phyloP scores from a whole-genome alignment of 1,140 invertebrate genomes.

The Mycetomoellerius zeteki region DNA sequence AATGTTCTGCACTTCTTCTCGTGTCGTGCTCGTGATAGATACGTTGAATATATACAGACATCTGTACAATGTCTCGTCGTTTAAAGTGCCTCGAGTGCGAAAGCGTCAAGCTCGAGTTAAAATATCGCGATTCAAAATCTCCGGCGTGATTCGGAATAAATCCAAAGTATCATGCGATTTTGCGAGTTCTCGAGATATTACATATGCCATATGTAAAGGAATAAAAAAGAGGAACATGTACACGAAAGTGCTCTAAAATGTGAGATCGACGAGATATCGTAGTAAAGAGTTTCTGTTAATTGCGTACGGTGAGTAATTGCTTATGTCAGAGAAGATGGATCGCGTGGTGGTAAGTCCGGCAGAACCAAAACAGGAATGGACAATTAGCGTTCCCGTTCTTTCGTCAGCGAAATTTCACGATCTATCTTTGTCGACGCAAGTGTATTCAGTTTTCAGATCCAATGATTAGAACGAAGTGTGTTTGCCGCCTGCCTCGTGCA shows the following conservation, averaged over 20 bases:
- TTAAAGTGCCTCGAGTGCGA: not conserved
- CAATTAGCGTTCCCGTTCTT: conserved; percentile 40
- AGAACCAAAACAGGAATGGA: conserved; percentile 45
- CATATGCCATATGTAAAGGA: not conserved
- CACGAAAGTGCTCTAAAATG: not conserved
- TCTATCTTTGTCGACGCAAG: conserved; percentile 31
- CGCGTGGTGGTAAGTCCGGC: conserved; percentile 24
- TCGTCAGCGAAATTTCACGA: conserved; percentile 43
- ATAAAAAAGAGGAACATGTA: not conserved
- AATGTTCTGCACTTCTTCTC: conserved; percentile 9
- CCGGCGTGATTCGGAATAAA: not conserved
- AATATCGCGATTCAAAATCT: not conserved
- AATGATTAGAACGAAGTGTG: not conserved
- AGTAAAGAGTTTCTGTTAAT: conserved; percentile 16
- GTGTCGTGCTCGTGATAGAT: not conserved
- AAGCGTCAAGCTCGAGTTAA: not conserved
- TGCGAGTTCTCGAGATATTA: not conserved
- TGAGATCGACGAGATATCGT: conserved; percentile 20
- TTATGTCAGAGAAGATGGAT: conserved; percentile 46
- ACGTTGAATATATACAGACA: conserved; percentile 13
- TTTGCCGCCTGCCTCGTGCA: not conserved
- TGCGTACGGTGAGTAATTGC: conserved; percentile 33
- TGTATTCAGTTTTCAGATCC: conserved; percentile 5
- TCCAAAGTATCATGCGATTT: not conserved
- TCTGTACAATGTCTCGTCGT: not conserved